Conservation (phyloP, 2,888 invertebrate species). For the Aphrophora alni region DNA sequence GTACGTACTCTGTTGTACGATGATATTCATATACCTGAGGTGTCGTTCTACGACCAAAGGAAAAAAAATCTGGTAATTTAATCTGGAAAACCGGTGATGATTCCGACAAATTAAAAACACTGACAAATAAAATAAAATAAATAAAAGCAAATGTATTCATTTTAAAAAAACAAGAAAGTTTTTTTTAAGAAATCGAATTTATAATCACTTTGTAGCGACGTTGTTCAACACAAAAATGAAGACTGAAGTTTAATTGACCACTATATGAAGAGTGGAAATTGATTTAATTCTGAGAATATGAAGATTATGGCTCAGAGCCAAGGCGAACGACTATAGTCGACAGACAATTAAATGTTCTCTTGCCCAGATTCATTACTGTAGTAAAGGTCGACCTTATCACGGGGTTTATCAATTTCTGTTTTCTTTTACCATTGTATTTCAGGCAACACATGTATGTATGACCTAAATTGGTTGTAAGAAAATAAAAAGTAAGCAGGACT, state of each 20-base stretch:
- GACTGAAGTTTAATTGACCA: background rate
- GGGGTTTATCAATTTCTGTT: background rate
- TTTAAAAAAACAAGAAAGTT: no score
- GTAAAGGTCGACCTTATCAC: background rate
- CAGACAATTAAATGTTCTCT: background rate
- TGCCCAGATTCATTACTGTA: no score
- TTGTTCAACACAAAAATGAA: background rate
- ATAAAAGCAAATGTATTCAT: no score
- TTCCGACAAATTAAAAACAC: background rate
- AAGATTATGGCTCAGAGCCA: background rate
- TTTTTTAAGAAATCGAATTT: no score
- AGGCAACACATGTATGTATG: background rate
- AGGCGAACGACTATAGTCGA: background rate
- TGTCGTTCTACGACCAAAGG: background rate
- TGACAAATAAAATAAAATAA: background rate
- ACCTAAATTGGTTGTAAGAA: background rate
- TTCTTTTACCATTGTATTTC: background rate
- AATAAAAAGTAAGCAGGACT: no score
- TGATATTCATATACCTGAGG: background rate
- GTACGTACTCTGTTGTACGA: no score
- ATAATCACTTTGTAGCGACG: background rate
- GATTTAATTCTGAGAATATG: background rate
- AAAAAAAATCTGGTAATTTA: background rate
- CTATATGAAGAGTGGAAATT: background rate
- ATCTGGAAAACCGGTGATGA: background rate